phyloP scores from a whole-genome alignment of 2,888 invertebrate genomes.

The Leuctra nigra region DNA sequence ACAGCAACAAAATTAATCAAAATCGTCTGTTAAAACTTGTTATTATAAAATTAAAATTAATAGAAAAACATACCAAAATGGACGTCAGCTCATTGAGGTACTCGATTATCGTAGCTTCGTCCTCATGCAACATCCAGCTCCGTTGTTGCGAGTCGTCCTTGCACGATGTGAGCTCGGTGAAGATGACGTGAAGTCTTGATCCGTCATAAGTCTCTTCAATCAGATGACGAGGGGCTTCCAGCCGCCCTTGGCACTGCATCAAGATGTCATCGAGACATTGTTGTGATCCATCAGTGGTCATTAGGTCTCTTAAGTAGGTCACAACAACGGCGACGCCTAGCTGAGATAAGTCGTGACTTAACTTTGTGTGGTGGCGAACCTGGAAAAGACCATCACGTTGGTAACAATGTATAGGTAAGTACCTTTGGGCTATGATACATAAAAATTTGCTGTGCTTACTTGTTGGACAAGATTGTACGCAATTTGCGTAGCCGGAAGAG shows the following conservation, averaged over 20 bases:
- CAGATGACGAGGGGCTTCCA: slow-evolving; percentile 56
- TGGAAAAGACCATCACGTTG: no score
- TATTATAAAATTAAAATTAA: no score
- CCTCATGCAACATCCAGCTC: slow-evolving; percentile 93
- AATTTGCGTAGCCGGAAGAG: no score
- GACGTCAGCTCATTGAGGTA: slow-evolving; percentile 76
- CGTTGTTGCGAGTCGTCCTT: slow-evolving; percentile 94
- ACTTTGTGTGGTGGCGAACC: slow-evolving; percentile 73
- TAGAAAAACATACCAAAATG: slow-evolving; percentile 64
- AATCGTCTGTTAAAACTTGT: no score
- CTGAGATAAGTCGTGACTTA: slow-evolving; percentile 80
- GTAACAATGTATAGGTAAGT: no score
- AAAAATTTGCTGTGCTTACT: slow-evolving; percentile 22
- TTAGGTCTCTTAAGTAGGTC: slow-evolving; percentile 30
- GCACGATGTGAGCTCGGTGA: slow-evolving; percentile 76
- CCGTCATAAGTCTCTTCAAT: slow-evolving; percentile 81
- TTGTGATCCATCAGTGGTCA: slow-evolving; percentile 8
- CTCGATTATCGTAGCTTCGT: slow-evolving; percentile 80
- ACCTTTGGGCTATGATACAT: no score
- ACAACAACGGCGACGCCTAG: slow-evolving; percentile 77
- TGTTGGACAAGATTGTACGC: slow-evolving; percentile 74
- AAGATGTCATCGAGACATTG: slow-evolving; percentile 17
- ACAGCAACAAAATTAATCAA: no score
- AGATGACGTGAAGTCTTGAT: slow-evolving; percentile 70
- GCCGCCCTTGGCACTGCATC: slow-evolving; percentile 27